Conservation (phyloP, 37 sponge, comb jelly and placozoan genomes). For the Halichondria panicea region DNA sequence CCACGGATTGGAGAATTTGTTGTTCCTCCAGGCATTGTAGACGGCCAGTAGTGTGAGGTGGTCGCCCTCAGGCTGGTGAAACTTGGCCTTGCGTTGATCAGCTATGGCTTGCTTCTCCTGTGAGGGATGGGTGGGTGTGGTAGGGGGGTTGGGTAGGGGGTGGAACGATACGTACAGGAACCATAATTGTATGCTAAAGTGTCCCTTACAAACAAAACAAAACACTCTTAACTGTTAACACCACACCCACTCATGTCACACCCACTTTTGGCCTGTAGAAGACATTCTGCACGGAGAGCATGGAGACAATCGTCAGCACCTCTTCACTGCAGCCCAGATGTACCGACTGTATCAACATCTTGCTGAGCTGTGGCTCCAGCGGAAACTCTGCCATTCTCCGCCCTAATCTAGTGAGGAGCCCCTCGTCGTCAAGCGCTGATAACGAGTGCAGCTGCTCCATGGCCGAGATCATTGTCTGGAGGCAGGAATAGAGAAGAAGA, state of each 20-base stretch:
- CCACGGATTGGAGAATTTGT: slow-evolving; percentile 94
- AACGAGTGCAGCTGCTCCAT: slow-evolving; percentile 98
- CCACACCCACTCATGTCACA: not conserved
- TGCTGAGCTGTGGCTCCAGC: slow-evolving; percentile 92
- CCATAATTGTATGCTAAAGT: no score
- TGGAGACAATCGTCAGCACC: slow-evolving; percentile 93
- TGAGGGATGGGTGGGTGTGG: no score
- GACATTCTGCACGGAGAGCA: slow-evolving; percentile 98
- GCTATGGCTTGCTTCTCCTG: slow-evolving; percentile 96
- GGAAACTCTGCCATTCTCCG: slow-evolving; percentile 98
- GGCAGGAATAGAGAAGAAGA: not conserved
- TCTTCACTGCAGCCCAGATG: slow-evolving; percentile 98
- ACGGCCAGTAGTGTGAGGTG: slow-evolving; percentile 95
- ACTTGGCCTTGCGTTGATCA: slow-evolving; percentile 95
- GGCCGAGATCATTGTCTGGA: slow-evolving; percentile 85
- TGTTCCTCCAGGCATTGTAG: slow-evolving; percentile 99
- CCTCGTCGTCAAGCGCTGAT: slow-evolving; percentile 94
- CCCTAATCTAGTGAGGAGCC: slow-evolving; percentile 91
- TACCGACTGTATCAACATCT: slow-evolving; percentile 94
- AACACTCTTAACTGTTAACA: not conserved
- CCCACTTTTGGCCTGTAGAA: slow-evolving; percentile 95
- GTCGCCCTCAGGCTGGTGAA: slow-evolving; percentile 97
- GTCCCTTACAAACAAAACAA: no score
- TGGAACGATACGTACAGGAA: no score
- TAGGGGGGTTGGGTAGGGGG: no score